These are phyloP conservation scores for Mola mola DNA, from an alignment of 2,113 vertebrate genomes.

Conservation along the genomic window DNA sequence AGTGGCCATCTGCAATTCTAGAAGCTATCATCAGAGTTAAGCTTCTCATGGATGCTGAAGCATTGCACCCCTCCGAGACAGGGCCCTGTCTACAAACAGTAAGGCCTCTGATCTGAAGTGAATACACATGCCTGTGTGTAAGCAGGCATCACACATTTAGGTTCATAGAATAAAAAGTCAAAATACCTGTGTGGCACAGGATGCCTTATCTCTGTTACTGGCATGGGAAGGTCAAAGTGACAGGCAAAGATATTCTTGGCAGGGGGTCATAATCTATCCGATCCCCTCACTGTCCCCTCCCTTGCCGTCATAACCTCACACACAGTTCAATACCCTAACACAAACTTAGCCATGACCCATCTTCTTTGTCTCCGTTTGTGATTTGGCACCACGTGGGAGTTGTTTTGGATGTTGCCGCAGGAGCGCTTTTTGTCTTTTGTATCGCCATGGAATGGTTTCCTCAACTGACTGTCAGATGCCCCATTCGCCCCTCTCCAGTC, in stretches of 20 bases:
- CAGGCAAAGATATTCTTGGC: slow-evolving; percentile 61
- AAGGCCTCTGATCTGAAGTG: no score
- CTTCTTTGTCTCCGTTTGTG: slow-evolving; percentile 6
- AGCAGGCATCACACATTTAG: slow-evolving; percentile 24
- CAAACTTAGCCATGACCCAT: neutral
- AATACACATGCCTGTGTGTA: slow-evolving; percentile 51
- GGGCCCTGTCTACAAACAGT: no score
- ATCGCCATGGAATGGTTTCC: slow-evolving; percentile 37
- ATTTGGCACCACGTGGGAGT: slow-evolving; percentile 26
- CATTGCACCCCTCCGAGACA: neutral
- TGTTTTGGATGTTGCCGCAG: slow-evolving; percentile 29
- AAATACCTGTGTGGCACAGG: slow-evolving; percentile 5
- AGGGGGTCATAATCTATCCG: slow-evolving; percentile 57
- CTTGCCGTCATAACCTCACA: no score
- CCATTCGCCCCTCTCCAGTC: neutral
- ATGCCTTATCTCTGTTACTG: slow-evolving; percentile 72
- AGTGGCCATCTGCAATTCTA: slow-evolving; percentile 42
- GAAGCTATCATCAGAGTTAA: slow-evolving; percentile 43
- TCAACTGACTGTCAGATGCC: slow-evolving; percentile 37
- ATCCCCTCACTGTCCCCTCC: slow-evolving; percentile 7
- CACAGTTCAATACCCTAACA: neutral
- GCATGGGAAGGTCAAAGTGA: slow-evolving; percentile 56
- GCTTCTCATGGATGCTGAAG: slow-evolving; percentile 55
- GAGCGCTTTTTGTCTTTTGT: slow-evolving; percentile 31
- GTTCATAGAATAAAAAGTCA: slow-evolving; percentile 15